Percentiles rank a stretch among this genome's conserved stretches.
Evolutionary conservation across 2,113 vertebrate genomes (phyloP).

Genomic region (Pithys albifrons): DNA sequence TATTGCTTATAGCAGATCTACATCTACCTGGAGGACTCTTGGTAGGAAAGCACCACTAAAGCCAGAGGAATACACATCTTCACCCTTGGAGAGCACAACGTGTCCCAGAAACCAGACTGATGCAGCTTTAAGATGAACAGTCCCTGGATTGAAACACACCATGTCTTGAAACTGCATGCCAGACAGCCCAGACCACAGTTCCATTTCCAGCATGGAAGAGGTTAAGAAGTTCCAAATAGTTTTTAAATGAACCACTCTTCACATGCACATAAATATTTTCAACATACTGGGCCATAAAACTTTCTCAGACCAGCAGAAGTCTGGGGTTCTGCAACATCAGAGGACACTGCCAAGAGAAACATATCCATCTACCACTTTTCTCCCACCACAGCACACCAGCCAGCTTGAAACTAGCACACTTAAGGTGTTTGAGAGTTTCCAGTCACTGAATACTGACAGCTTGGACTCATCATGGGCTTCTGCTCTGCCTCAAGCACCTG

Average conservation of each 20-base stretch:
- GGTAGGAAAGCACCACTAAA: not conserved
- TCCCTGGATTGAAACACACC: not conserved
- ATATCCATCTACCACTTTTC: not conserved
- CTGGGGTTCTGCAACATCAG: not conserved
- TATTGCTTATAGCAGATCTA: not conserved
- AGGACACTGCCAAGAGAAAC: not conserved
- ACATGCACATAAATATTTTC: not conserved
- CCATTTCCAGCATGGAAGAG: not conserved
- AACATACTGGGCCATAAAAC: not conserved
- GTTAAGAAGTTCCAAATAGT: not conserved
- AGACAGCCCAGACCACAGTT: not conserved
- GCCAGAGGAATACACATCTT: not conserved
- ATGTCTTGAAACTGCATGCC: not conserved
- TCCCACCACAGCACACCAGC: not conserved
- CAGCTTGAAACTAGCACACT: not conserved
- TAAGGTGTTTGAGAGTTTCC: not conserved
- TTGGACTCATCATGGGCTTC: not conserved
- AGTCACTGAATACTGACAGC: not conserved
- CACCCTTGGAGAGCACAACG: not conserved
- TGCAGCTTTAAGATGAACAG: not conserved
- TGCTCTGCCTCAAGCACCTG: slow-evolving; percentile 35
- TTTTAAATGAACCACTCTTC: not conserved
- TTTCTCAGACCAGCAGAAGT: not conserved
- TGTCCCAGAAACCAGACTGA: not conserved
- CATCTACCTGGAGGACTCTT: not conserved